These are phyloP conservation scores for Calameuta filiformis DNA, from an alignment of 2,888 invertebrate species.

Conservation along the genomic window DNA sequence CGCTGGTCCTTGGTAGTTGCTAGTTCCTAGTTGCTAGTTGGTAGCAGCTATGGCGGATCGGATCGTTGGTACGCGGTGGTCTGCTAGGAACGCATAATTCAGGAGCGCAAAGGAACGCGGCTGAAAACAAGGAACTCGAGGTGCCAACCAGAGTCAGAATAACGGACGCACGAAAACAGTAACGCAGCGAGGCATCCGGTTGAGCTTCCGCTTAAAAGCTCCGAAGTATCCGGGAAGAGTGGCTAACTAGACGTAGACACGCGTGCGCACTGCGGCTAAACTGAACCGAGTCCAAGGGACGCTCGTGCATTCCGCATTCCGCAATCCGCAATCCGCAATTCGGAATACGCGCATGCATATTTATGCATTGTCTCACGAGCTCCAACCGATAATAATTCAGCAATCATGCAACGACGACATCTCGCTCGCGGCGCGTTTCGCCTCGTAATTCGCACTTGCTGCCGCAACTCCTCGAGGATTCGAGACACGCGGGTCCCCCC, in stretches of 20 bases:
- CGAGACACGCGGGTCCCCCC: too few relatives aligned
- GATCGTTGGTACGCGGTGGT: background rate
- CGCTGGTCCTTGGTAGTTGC: too few relatives aligned
- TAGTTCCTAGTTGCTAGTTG: too few relatives aligned
- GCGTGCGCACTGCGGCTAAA: constrained; percentile 37
- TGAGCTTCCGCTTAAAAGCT: constrained; percentile 39
- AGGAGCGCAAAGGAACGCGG: constrained; percentile 30
- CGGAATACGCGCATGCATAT: constrained; percentile 58
- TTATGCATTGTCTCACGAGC: constrained; percentile 47
- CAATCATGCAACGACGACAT: constrained; percentile 51
- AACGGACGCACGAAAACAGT: background rate
- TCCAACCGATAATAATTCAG: constrained; percentile 54
- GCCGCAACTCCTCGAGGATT: too few relatives aligned
- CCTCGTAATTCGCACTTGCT: constrained; percentile 13
- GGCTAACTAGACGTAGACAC: constrained; percentile 52
- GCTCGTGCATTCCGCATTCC: constrained; percentile 53
- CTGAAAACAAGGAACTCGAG: constrained; percentile 37
- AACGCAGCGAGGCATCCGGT: background rate
- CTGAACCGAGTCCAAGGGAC: constrained; percentile 30
- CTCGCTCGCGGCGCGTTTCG: constrained; percentile 32
- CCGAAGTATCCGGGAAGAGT: constrained; percentile 46
- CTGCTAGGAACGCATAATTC: constrained; percentile 36
- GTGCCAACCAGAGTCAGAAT: background rate
- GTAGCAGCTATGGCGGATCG: too few relatives aligned
- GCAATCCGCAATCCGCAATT: constrained; percentile 47